phyloP scores from a whole-genome alignment of 2,888 invertebrate genomes.

The Fragum whitleyi region DNA sequence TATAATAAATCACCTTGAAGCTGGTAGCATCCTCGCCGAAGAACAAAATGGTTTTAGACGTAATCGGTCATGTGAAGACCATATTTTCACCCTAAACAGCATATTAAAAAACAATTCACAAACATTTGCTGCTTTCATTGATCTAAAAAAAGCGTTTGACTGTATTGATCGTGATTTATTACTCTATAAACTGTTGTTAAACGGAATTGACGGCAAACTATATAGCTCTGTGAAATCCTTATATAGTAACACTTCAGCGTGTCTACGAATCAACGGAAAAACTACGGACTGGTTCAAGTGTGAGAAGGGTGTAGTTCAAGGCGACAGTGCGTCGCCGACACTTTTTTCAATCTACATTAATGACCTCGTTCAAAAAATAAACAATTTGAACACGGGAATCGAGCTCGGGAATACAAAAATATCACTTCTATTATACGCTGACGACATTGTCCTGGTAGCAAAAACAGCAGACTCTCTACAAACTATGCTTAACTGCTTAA shows the following conservation, averaged over 20 bases:
- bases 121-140: conserved; percentile 28
- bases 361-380: conserved; percentile 35
- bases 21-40: conserved; percentile 30
- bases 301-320: conserved; percentile 34
- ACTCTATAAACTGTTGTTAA: conserved; percentile 41
- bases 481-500: too few species aligned
- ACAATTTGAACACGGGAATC: conserved; percentile 31
- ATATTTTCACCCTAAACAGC: conserved; percentile 37
- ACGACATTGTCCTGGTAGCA: too few species aligned
- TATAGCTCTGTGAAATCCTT: conserved; percentile 5
- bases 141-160: conserved; percentile 30
- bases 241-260: not conserved
- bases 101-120: conserved; percentile 26
- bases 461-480: too few species aligned
- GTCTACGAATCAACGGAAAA: conserved; percentile 34
- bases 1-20: conserved; percentile 19
- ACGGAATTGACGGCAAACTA: conserved; percentile 39
- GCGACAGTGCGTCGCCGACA: conserved; percentile 43
- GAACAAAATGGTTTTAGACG: conserved; percentile 51
- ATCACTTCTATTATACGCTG: conserved; percentile 29
- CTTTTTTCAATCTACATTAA: conserved; percentile 38
- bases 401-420: conserved; percentile 18
- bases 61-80: conserved; percentile 50
- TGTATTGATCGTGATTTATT: conserved; percentile 40
- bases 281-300: conserved; percentile 38